phyloP scores from a whole-genome alignment of 2,113 vertebrate species.

The Nerophis lumbriciformis region DNA sequence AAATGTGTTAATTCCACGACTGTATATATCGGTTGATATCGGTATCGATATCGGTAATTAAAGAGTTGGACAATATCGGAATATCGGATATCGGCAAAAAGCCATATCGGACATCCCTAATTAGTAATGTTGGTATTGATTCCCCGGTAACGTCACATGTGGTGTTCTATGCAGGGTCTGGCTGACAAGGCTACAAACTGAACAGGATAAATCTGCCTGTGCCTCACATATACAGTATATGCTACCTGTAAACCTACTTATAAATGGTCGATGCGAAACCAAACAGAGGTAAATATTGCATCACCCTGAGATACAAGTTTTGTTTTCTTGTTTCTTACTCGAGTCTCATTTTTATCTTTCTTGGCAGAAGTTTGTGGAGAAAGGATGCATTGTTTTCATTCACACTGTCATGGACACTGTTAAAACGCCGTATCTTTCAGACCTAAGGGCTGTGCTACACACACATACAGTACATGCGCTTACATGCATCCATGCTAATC shows the following conservation, averaged over 20 bases:
- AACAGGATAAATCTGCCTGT: conserved; percentile 5
- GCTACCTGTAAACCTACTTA: conserved; percentile 9
- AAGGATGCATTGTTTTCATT: conserved; percentile 40
- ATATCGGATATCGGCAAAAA: too few species aligned
- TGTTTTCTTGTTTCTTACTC: conserved; percentile 30
- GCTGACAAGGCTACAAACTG: conserved; percentile 4
- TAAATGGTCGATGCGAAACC: conserved; percentile 26
- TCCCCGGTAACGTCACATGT: background rate
- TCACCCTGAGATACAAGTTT: conserved; percentile 20
- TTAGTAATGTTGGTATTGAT: too few species aligned
- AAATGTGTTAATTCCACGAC: too few species aligned
- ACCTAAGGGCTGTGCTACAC: background rate
- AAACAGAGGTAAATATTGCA: conserved; percentile 32
- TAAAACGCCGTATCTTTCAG: conserved; percentile 28
- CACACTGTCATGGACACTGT: conserved; percentile 24
- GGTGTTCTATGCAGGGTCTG: conserved; percentile 7
- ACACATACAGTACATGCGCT: background rate
- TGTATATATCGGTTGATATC: too few species aligned
- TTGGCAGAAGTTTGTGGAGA: conserved; percentile 36
- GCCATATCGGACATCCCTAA: too few species aligned
- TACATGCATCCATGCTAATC: background rate
- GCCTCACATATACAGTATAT: background rate
- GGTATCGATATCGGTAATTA: too few species aligned
- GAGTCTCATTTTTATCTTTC: conserved; percentile 27
- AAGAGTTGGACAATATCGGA: too few species aligned